Conservation (phyloP, 2,797 vertebrate genomes). For the Lindbergichthys nudifrons region DNA sequence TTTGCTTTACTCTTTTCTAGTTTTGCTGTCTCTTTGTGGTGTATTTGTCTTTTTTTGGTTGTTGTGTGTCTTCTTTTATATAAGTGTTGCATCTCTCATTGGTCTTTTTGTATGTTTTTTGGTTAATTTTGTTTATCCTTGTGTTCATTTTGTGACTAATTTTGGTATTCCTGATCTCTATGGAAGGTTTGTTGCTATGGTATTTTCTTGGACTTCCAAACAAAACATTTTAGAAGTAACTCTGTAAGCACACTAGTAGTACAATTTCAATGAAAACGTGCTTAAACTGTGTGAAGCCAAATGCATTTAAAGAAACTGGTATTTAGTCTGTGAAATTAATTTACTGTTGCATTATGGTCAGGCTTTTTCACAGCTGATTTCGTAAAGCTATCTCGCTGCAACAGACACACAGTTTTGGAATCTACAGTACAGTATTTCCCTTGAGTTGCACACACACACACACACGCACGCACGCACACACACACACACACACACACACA, state of each 20-base stretch:
- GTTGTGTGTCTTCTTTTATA: too few relatives aligned
- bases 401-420: conserved; percentile 69
- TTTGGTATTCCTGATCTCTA: not conserved
- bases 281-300: too few relatives aligned
- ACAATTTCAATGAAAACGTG: too few relatives aligned
- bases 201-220: not conserved
- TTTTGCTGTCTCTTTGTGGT: not conserved
- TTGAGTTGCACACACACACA: conserved; percentile 53
- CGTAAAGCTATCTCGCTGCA: conserved; percentile 36
- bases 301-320: too few relatives aligned
- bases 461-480: conserved; percentile 48
- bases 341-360: not conserved
- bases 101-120: not conserved
- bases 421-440: conserved; percentile 55
- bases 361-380: conserved; percentile 10
- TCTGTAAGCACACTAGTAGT: too few relatives aligned
- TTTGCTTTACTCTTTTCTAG: not conserved
- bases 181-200: too few relatives aligned
- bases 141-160: not conserved
- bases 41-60: not conserved
- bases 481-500: conserved; percentile 39
- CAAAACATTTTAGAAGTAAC: too few relatives aligned
- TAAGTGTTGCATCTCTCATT: too few relatives aligned
- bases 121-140: not conserved
- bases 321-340: too few relatives aligned